phyloP scores from a whole-genome alignment of 1,140 invertebrate genomes.

The Lepidurus apus region DNA sequence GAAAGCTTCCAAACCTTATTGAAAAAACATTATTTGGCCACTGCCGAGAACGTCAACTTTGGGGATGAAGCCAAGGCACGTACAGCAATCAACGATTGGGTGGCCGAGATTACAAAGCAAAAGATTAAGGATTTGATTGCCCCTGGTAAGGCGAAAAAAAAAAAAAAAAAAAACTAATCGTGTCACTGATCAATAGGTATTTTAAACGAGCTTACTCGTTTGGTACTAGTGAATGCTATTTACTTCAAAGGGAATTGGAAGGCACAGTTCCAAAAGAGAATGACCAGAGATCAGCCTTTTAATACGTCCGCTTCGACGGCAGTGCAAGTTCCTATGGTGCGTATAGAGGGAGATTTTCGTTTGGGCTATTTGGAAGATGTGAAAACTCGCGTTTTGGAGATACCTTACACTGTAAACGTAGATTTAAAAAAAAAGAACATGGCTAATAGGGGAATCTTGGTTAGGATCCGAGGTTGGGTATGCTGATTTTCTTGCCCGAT shows the following conservation, averaged over 20 bases:
- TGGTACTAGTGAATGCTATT: conserved; percentile 74
- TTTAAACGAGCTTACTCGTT: conserved; percentile 50
- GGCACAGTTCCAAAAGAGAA: conserved; percentile 54
- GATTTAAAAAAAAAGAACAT: background rate
- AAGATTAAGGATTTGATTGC: conserved; percentile 63
- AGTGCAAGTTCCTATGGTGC: conserved; percentile 59
- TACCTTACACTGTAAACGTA: conserved; percentile 58
- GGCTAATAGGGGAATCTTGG: conserved; percentile 37
- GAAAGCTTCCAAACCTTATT: conserved; percentile 47
- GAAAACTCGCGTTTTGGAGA: conserved; percentile 59
- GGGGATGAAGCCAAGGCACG: conserved; percentile 39
- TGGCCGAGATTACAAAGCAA: conserved; percentile 63
- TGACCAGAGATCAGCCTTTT: conserved; percentile 57
- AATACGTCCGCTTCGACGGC: conserved; percentile 44
- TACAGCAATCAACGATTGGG: conserved; percentile 63
- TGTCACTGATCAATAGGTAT: conserved; percentile 33
- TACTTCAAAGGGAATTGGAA: conserved; percentile 82
- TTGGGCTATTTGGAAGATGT: conserved; percentile 53
- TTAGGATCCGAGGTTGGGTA: conserved; percentile 62
- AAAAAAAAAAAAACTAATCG: background rate
- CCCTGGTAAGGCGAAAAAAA: conserved; percentile 47
- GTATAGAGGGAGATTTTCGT: conserved; percentile 51
- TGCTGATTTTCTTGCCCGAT: conserved; percentile 65
- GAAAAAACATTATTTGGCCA: conserved; percentile 50
- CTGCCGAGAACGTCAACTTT: conserved; percentile 54